These are phyloP conservation scores for Mimumesa dahlbomi DNA, from an alignment of 2,888 invertebrate genomes.

Conservation along the genomic window DNA sequence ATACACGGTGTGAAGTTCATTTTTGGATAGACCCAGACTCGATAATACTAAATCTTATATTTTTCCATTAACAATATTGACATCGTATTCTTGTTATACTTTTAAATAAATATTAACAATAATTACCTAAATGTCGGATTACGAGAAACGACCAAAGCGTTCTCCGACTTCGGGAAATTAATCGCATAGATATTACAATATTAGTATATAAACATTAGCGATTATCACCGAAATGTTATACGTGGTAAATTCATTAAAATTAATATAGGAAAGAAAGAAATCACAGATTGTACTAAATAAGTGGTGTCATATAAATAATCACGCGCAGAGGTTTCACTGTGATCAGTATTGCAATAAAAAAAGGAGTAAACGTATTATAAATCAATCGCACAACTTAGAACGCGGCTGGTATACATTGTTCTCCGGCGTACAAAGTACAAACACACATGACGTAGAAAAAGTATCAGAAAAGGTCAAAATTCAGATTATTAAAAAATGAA, in stretches of 20 bases:
- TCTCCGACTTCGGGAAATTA: slow-evolving; percentile 29
- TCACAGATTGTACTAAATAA: slow-evolving; percentile 54
- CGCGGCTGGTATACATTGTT: slow-evolving; percentile 24
- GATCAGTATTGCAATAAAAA: slow-evolving; percentile 5
- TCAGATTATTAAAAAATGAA: slow-evolving; percentile 14
- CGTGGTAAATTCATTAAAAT: slow-evolving; percentile 30
- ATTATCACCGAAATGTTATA: slow-evolving; percentile 16
- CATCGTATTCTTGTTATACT: slow-evolving; percentile 40
- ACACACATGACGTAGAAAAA: slow-evolving; percentile 27
- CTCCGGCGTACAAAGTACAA: slow-evolving; percentile 21
- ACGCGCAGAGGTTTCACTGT: background rate
- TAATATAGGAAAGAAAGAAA: slow-evolving; percentile 51
- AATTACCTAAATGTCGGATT: slow-evolving; percentile 28
- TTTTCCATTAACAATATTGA: slow-evolving; percentile 55
- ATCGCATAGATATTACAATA: slow-evolving; percentile 39
- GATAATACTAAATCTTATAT: slow-evolving; percentile 48
- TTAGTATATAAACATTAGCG: slow-evolving; percentile 25
- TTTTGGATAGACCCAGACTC: slow-evolving; percentile 26
- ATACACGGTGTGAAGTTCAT: slow-evolving; percentile 14
- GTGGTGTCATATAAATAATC: slow-evolving; percentile 19
- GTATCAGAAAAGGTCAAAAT: slow-evolving; percentile 14
- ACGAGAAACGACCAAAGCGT: slow-evolving; percentile 25
- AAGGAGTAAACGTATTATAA: no score
- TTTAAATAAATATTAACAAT: slow-evolving; percentile 53
- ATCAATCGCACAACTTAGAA: slow-evolving; percentile 26